Evolutionary conservation across 2,113 vertebrate genomes (phyloP), one percentile per base, ranked within the genome.

Genomic region (Neolamprologus sp.): DNA sequence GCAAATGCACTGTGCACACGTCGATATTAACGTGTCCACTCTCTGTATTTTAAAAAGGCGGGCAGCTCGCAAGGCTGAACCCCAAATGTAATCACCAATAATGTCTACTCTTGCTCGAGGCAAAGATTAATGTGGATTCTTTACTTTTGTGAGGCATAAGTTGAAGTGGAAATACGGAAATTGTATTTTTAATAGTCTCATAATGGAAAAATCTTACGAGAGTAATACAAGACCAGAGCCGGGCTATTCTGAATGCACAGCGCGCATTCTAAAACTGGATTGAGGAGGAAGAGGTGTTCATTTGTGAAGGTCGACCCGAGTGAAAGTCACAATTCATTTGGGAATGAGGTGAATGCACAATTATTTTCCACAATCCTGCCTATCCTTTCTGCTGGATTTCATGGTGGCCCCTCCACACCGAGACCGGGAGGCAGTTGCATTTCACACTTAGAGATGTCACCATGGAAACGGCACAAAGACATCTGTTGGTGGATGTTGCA

Each of bases 381-480:
- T 35, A 82, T 91, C 89, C 81, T 86, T 90, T 90, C 86, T 85
- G 68, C 71, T 73, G 65, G 80, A 93, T 94, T 94, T 94, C 92
- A 93, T 51, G 85, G 91, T 57, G 87, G 81, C 65, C 87, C 84
- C 68, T 87, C n/a, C 85, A 57, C 81, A 33, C 82, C 11, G 63
- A 86, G 79, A 89, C 86, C 85, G 9, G 57, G 53, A 91, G 86
- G 83, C 81, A 73, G 89, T 89, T 35, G 85, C 87, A 91, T 93
- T 94, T 92, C 94, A 93, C 90, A 92, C 87, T 80, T 54, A 3
- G 45, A 84, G 68, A 57, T 8, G 86, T 95, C 78, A 7, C 93
- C 87, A 94, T 95, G 84, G 95, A 91, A 87, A 95, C 91, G 35
- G 90, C 90, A 92, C 92, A 93, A 93, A 93, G 87, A 91, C 87